These are phyloP conservation scores for Muscicapa adusta DNA, from an alignment of 2,113 vertebrate species.

Conservation along the genomic window DNA sequence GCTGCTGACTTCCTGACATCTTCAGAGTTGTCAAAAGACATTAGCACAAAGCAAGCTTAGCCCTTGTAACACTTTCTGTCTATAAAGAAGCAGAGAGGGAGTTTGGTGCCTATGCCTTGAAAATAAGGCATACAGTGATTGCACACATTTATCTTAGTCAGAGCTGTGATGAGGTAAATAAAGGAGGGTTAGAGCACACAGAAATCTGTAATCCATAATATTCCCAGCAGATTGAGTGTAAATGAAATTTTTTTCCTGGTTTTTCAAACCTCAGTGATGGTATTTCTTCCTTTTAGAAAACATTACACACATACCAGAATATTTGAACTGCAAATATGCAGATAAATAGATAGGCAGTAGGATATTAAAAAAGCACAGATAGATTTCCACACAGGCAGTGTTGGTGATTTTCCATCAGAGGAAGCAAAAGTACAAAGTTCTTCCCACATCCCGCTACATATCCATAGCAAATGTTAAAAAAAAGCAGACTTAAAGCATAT, in stretches of 20 bases:
- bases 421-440: not conserved
- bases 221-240: not conserved
- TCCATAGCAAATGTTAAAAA: not conserved
- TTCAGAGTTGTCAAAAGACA: slow-evolving; percentile 35
- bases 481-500: not conserved
- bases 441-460: not conserved
- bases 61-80: slow-evolving; percentile 1
- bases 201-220: not conserved
- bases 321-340: not conserved
- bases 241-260: not conserved
- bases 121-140: not conserved
- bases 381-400: not conserved
- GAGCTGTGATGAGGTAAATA: not conserved
- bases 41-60: slow-evolving; percentile 10
- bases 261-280: not conserved
- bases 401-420: not conserved
- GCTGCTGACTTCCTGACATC: not conserved
- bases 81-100: not conserved
- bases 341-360: not conserved
- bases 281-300: not conserved
- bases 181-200: not conserved
- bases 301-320: not conserved
- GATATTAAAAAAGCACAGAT: not conserved
- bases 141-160: slow-evolving; percentile 11
- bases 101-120: slow-evolving; percentile 15